Base-by-base conservation (phyloP, 1,140 invertebrate species). In the Saxidomus purpurata region DNA sequence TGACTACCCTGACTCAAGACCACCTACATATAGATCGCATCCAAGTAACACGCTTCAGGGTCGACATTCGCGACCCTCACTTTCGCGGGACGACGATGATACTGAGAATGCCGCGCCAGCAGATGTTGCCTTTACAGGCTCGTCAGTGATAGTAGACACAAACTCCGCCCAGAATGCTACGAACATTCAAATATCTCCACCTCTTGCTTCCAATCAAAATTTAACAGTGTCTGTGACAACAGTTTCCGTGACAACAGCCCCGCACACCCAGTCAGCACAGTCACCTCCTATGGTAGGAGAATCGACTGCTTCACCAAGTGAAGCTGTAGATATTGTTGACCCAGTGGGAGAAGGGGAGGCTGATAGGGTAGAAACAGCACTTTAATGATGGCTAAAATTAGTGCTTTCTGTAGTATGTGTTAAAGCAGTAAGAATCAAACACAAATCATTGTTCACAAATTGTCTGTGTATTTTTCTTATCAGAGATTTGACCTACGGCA, bases 21-120 rank as follows among this genome's bases (percentile, higher is more conserved):
- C 95, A 15, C 95, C 95, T 3, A 95, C 95, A 6, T 95, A 95
- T 71, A 89, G 95, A n/a, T 95, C 94, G 36, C 92, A 94, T 79
- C 86, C 87, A 22, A 89, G 90, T 69, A 91, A 91, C 67, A 71
- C 80, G n/a, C 86, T 90, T 9, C 90, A 90, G 61, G 82, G 82
- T 31, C 67, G 85, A 31, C 92, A 92, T 40, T 77, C 90, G 2
- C 86, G 93, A 47, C 94, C 93, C 0, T 91, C 93, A 8, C 67
- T 94, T 22, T 92, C 93, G 15, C 52, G 90, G n/a, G 92, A 88
- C 49, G 79, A 71, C 59, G 90, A 92, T 19, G 89, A 90, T 63
- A 84, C 81, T 25, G 82, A 84, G 15, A 82, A 52, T n/a, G 55
- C 76, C n/a, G 82, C 83, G 28, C 82, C 88, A 25, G 90, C 90